A percentile compares a stretch with the other conserved stretches of the same genome.
These are phyloP conservation scores for Pseudomugil gertrudae DNA, from an alignment of 2,797 vertebrate species.

Conservation along the genomic window DNA sequence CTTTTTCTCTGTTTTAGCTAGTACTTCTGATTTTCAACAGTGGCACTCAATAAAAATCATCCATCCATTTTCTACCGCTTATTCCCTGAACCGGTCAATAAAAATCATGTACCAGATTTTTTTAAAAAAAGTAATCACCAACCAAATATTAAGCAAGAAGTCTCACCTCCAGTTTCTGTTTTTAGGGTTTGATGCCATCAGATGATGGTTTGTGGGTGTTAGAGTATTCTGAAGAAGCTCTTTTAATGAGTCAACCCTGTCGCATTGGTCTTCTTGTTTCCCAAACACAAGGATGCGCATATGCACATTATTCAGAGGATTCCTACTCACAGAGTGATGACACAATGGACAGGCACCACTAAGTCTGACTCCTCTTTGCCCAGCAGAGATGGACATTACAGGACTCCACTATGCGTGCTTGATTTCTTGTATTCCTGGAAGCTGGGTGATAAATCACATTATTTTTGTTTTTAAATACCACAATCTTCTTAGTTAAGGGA, in stretches of 20 bases:
- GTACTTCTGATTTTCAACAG: not conserved
- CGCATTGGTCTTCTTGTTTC: constrained; percentile 6
- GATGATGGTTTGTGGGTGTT: constrained; percentile 24
- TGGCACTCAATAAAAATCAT: not conserved
- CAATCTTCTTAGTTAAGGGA: constrained; percentile 29
- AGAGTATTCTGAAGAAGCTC: constrained; percentile 25
- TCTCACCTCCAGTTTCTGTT: not conserved
- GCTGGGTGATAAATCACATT: constrained; percentile 48
- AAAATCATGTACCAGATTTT: not conserved
- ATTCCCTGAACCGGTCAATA: no score
- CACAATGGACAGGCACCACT: constrained; percentile 72
- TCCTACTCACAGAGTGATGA: constrained; percentile 73
- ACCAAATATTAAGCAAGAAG: not conserved
- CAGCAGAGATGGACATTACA: constrained; percentile 64
- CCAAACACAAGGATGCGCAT: constrained; percentile 18
- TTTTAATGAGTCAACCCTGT: constrained; percentile 56
- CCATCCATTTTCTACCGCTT: no score
- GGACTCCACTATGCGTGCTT: constrained; percentile 39
- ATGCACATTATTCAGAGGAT: constrained; percentile 60
- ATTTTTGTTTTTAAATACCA: constrained; percentile 44
- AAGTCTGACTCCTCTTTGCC: constrained; percentile 54
- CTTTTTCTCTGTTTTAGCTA: not conserved
- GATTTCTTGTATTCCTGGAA: constrained; percentile 72
- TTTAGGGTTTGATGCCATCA: constrained; percentile 35
- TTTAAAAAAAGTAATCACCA: not conserved